Conservation (phyloP, 2,113 vertebrate genomes). For the Echinops telfairi region DNA sequence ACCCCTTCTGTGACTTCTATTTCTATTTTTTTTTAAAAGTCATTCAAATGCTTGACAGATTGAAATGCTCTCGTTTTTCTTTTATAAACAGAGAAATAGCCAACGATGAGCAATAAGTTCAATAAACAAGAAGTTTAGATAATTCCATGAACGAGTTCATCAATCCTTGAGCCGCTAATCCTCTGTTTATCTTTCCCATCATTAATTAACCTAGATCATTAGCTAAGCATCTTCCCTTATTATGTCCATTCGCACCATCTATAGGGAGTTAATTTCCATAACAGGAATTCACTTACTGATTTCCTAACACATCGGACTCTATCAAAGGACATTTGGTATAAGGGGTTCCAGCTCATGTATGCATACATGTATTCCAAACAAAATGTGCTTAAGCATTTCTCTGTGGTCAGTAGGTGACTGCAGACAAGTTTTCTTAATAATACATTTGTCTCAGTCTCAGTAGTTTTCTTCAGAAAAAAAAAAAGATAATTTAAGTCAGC, state of each 20-base stretch:
- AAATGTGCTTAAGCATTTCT: too few species aligned
- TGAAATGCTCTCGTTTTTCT: conserved; percentile 44
- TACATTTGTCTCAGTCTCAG: too few species aligned
- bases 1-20: neutral
- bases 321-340: neutral
- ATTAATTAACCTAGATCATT: conserved; percentile 35
- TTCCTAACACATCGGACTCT: neutral
- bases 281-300: neutral
- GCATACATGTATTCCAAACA: too few species aligned
- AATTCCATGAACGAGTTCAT: conserved; percentile 49
- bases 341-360: too few species aligned
- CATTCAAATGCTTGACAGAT: neutral
- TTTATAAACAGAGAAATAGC: conserved; percentile 37
- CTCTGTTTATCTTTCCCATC: conserved; percentile 14
- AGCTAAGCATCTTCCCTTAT: conserved; percentile 27
- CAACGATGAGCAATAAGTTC: conserved; percentile 30
- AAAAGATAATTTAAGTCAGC: too few species aligned
- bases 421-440: too few species aligned
- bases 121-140: conserved; percentile 21
- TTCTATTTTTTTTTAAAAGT: neutral
- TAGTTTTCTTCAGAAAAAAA: too few species aligned
- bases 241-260: conserved; percentile 31
- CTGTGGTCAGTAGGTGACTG: too few species aligned
- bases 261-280: neutral
- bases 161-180: neutral